Percentiles rank a stretch among this genome's conserved stretches.
phyloP scores from a whole-genome alignment of 2,797 vertebrate species.

The Schizothorax lantsangensis region DNA sequence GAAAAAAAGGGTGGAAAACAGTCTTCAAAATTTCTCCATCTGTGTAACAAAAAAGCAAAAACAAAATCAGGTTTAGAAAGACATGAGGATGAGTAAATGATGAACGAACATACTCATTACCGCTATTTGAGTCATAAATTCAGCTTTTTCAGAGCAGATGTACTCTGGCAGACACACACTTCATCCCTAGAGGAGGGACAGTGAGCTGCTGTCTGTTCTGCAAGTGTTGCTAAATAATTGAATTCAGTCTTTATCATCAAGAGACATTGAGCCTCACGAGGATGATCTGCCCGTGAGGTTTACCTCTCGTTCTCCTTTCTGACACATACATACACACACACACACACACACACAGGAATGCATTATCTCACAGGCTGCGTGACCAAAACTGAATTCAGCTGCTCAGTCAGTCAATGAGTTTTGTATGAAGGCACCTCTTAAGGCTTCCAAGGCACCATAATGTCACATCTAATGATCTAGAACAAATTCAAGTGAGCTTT shows the following conservation, averaged over 20 bases:
- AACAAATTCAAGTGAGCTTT: conserved; percentile 6
- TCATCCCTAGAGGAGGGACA: conserved; percentile 11
- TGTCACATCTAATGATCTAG: conserved; percentile 11
- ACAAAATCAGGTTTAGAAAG: not conserved
- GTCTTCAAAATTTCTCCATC: not conserved
- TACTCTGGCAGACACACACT: not conserved
- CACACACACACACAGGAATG: conserved; percentile 1
- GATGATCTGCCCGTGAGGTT: conserved; percentile 33
- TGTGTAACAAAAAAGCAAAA: not conserved
- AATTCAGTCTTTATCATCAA: conserved; percentile 50
- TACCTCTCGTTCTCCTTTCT: not conserved
- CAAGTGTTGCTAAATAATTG: conserved; percentile 38
- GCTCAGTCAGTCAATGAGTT: conserved; percentile 2
- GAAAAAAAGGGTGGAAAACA: not conserved
- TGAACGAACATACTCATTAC: not conserved
- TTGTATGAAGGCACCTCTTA: not conserved
- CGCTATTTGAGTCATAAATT: conserved; percentile 1
- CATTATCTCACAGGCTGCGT: not conserved
- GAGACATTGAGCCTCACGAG: conserved; percentile 17
- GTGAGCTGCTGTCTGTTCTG: conserved; percentile 50
- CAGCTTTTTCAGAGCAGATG: conserved; percentile 14
- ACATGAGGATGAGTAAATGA: not conserved
- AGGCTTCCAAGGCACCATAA: conserved; percentile 7
- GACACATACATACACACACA: not conserved
- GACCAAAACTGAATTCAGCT: not conserved